phyloP scores from a whole-genome alignment of 1,140 invertebrate species.

The Pemphigus obesinymphae region DNA sequence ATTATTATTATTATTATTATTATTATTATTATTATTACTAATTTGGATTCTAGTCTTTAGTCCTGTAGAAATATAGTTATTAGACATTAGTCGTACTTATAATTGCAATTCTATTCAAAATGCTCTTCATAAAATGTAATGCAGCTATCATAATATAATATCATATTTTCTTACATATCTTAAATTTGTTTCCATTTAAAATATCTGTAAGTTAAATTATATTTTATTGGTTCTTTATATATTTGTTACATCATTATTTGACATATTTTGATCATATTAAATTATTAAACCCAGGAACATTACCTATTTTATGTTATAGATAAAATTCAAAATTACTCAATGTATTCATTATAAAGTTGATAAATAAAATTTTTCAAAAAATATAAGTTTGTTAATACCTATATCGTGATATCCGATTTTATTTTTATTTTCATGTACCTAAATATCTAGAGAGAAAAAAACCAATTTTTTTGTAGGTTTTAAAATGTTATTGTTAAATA shows the following conservation, averaged over 20 bases:
- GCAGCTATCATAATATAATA: not conserved
- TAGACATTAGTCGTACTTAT: not conserved
- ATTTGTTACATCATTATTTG: not conserved
- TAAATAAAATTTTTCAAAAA: not conserved
- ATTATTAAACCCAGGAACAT: too few relatives aligned
- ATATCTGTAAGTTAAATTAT: not conserved
- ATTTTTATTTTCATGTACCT: not conserved
- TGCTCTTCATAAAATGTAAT: not conserved
- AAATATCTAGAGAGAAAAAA: too few relatives aligned
- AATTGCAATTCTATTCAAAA: not conserved
- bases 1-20: too few relatives aligned
- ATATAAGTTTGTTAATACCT: not conserved
- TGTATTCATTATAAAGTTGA: not conserved
- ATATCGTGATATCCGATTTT: not conserved
- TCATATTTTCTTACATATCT: conserved; percentile 9
- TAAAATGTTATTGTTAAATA: not conserved
- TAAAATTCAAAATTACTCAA: not conserved
- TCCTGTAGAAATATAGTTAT: not conserved
- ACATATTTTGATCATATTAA: too few relatives aligned
- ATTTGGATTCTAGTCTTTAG: conserved; percentile 30
- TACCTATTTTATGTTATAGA: not conserved
- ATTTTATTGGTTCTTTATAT: not conserved
- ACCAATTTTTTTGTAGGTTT: not conserved
- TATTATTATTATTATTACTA: not conserved
- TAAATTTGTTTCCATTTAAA: not conserved